Percentiles rank a stretch among this genome's conserved stretches.
Evolutionary conservation across 2,888 invertebrate species (phyloP).

Genomic region (Gryllus longicercus): DNA sequence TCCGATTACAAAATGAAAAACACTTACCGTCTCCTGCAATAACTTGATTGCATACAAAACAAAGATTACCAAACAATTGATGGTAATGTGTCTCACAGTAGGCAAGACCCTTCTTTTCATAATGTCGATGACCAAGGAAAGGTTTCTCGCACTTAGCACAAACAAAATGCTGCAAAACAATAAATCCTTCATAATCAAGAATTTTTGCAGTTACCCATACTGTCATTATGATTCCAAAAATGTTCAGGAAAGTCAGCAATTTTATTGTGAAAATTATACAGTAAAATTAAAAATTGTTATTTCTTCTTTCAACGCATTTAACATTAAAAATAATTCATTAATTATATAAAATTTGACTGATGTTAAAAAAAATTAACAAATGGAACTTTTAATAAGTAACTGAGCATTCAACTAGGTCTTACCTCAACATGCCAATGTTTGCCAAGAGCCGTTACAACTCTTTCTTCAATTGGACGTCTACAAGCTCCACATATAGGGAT

Average conservation of each 20-base stretch:
- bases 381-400: too few species aligned
- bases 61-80: conserved; percentile 96
- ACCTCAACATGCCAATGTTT: conserved; percentile 99
- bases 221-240: conserved; percentile 28
- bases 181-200: not conserved
- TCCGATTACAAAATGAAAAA: too few species aligned
- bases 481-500: conserved; percentile 99
- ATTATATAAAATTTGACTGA: too few species aligned
- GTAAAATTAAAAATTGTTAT: conserved; percentile 20
- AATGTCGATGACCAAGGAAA: conserved; percentile 97
- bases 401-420: conserved; percentile 33
- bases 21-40: conserved; percentile 91
- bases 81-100: conserved; percentile 99
- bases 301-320: conserved; percentile 4
- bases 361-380: too few species aligned
- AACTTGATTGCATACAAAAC: conserved; percentile 98
- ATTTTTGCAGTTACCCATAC: too few species aligned
- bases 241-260: too few species aligned
- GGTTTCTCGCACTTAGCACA: conserved; percentile 99
- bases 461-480: conserved; percentile 95
- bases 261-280: not conserved
- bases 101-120: conserved; percentile 96
- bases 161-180: conserved; percentile 82
- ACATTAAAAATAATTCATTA: too few species aligned
- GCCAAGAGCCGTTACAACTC: conserved; percentile 96